Evolutionary conservation across 2,113 vertebrate genomes (phyloP).

Genomic region (Acanthochromis polyacanthus): DNA sequence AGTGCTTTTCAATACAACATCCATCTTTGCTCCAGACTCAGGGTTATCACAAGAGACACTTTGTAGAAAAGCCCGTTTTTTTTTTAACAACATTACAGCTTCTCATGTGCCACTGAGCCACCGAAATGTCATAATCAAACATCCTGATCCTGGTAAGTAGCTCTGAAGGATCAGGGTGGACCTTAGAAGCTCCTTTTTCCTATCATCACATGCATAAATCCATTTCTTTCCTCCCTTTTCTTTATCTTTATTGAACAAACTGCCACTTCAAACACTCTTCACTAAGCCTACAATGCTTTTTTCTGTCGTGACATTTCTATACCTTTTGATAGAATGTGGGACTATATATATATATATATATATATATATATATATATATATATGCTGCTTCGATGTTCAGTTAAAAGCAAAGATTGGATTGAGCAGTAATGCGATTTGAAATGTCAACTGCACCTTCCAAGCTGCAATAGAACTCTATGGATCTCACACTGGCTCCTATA

Average conservation of each 20-base stretch:
- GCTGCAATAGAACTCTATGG: background rate
- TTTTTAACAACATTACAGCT: slow-evolving; percentile 13
- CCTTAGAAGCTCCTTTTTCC: no score
- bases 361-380: background rate
- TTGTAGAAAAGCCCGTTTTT: background rate
- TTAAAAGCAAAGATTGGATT: background rate
- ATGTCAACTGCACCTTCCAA: background rate
- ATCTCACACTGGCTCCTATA: background rate
- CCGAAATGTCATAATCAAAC: no score
- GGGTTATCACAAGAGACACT: background rate
- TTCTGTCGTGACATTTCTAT: background rate
- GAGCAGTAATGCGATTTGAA: slow-evolving; percentile 5
- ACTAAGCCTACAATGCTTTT: background rate
- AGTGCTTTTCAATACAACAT: background rate
- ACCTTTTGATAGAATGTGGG: background rate
- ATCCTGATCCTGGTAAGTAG: no score
- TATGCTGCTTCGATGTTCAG: background rate
- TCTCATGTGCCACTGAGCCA: no score
- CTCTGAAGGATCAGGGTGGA: no score
- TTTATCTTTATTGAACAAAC: background rate
- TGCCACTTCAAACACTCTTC: slow-evolving; percentile 4
- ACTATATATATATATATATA: background rate
- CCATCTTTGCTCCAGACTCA: background rate
- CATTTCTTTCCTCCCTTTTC: background rate
- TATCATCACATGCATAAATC: background rate